Percentiles rank a stretch among this genome's conserved stretches.
phyloP scores from a whole-genome alignment of 1,140 invertebrate species.

The Homarus americanus region DNA sequence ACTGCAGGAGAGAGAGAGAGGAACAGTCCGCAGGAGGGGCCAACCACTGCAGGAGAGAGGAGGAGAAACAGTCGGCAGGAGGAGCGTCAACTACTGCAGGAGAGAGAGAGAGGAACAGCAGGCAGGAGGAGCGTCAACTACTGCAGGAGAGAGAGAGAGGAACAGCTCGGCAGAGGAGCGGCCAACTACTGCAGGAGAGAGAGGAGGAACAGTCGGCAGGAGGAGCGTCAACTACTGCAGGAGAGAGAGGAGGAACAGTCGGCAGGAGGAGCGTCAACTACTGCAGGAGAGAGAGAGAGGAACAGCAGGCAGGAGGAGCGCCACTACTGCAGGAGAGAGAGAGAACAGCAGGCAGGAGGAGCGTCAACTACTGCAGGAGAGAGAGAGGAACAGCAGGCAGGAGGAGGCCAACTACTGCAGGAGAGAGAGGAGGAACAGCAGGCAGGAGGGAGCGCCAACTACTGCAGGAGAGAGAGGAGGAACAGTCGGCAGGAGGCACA shows the following conservation, averaged over 20 bases:
- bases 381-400: conserved; percentile 14
- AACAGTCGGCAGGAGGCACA: neutral
- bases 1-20: neutral
- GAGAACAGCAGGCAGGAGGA: conserved; percentile 4
- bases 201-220: too few relatives aligned
- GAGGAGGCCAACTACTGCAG: neutral
- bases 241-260: too few relatives aligned
- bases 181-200: neutral
- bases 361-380: neutral
- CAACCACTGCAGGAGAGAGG: conserved; percentile 32
- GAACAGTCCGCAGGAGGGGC: neutral
- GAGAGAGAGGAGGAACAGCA: conserved; percentile 1
- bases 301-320: neutral
- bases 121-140: neutral
- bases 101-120: neutral
- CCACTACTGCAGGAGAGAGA: neutral
- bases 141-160: conserved; percentile 29
- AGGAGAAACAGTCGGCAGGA: conserved; percentile 25
- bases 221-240: too few relatives aligned
- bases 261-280: too few relatives aligned
- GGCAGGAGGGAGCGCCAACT: too few relatives aligned
- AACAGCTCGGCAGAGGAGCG: neutral
- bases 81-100: neutral
- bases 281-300: conserved; percentile 25
- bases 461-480: neutral